phyloP scores from a whole-genome alignment of 2,888 invertebrate species.

The Lottia scabra region DNA sequence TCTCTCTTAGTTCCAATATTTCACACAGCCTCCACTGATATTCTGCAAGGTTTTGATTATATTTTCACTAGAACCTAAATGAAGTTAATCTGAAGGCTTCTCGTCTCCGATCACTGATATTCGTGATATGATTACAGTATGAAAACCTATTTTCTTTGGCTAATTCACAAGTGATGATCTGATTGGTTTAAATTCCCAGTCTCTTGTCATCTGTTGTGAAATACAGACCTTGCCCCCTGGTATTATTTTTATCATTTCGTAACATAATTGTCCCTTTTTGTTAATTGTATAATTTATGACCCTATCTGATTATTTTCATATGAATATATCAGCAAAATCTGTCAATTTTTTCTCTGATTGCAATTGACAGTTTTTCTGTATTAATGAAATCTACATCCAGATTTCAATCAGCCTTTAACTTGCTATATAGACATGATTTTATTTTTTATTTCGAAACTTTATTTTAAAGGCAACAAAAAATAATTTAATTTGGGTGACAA shows the following conservation, averaged over 20 bases:
- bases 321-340: too few relatives aligned
- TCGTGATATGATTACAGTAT: conserved; percentile 1
- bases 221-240: neutral
- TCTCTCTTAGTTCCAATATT: neutral
- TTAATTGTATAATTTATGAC: too few relatives aligned
- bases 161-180: neutral
- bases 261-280: neutral
- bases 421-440: too few relatives aligned
- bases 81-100: conserved; percentile 1
- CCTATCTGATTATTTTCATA: too few relatives aligned
- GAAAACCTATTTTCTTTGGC: neutral
- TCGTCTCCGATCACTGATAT: neutral
- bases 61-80: neutral
- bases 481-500: too few relatives aligned
- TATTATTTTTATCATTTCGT: neutral
- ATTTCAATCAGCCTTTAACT: too few relatives aligned
- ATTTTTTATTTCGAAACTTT: too few relatives aligned
- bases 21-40: neutral
- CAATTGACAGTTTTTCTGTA: too few relatives aligned
- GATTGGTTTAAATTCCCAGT: neutral
- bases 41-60: neutral
- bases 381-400: too few relatives aligned
- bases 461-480: too few relatives aligned
- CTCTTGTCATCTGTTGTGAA: neutral
- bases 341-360: too few relatives aligned